Evolutionary conservation across 2,113 vertebrate genomes (phyloP).

Genomic region (Cochlearius cochlearius): DNA sequence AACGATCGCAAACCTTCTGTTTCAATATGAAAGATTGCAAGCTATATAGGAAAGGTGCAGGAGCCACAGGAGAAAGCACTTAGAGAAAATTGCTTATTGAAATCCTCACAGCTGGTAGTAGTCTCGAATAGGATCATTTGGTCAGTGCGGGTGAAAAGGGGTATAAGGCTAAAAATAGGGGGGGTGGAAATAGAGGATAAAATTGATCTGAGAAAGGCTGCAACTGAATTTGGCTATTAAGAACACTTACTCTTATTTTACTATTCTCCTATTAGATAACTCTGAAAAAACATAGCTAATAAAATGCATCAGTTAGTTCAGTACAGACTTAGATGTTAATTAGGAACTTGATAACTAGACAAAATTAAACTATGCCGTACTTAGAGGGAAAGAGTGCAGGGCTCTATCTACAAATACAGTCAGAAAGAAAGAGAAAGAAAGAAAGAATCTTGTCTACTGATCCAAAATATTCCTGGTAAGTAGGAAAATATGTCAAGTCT

Average conservation of each 20-base stretch:
- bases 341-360: neutral
- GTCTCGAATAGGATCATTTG: neutral
- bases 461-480: neutral
- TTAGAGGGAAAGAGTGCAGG: neutral
- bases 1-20: neutral
- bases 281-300: neutral
- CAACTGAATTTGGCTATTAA: neutral
- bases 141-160: neutral
- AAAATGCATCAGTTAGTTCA: neutral
- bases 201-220: neutral
- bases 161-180: neutral
- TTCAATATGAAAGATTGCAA: neutral
- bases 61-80: neutral
- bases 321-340: neutral
- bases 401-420: neutral
- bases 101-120: neutral
- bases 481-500: neutral
- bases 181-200: neutral
- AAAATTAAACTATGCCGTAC: neutral
- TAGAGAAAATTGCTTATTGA: constrained; percentile 21
- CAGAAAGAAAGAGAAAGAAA: neutral
- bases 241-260: neutral
- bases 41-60: neutral
- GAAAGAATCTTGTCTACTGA: accelerated
- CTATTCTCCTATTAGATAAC: neutral